Conservation (phyloP, 37 sponge, comb jelly and placozoan genomes). For the Crambe crambe region DNA sequence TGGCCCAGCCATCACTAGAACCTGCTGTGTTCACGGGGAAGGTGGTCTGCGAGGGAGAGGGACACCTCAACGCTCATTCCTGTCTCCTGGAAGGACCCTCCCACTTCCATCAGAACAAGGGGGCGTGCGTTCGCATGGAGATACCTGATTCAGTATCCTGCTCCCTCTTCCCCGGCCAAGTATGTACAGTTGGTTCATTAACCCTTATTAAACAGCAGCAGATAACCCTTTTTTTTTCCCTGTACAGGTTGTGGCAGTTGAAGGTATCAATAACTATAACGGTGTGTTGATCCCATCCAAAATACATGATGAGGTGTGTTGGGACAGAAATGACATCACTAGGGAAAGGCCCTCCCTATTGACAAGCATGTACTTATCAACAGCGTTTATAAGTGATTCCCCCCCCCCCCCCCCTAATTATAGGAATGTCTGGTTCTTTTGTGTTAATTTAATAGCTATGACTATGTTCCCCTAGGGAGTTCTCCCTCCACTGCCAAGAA, state of each 20-base stretch:
- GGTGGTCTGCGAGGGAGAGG: constrained; percentile 73
- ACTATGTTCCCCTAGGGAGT: constrained; percentile 13
- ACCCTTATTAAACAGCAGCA: background rate
- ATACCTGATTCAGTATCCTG: constrained; percentile 43
- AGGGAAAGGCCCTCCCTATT: no score
- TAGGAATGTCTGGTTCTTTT: background rate
- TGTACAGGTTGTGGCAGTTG: constrained; percentile 64
- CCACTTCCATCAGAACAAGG: background rate
- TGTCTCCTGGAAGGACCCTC: constrained; percentile 66
- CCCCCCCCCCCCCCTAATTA: no score
- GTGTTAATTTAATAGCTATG: background rate
- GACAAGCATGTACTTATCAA: no score
- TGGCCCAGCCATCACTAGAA: constrained; percentile 54
- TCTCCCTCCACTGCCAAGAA: constrained; percentile 15
- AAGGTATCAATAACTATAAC: constrained; percentile 52
- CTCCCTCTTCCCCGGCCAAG: constrained; percentile 82
- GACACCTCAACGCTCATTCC: constrained; percentile 68
- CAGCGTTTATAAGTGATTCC: no score
- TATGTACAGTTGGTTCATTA: background rate
- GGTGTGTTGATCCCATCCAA: constrained; percentile 35
- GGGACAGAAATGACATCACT: background rate
- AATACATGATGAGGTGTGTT: constrained; percentile 48
- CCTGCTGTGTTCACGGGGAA: constrained; percentile 57
- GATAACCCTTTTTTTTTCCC: background rate
- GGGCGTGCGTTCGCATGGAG: constrained; percentile 35